Conservation (phyloP, 2,797 vertebrate species). For the Enteromius viviparus region DNA sequence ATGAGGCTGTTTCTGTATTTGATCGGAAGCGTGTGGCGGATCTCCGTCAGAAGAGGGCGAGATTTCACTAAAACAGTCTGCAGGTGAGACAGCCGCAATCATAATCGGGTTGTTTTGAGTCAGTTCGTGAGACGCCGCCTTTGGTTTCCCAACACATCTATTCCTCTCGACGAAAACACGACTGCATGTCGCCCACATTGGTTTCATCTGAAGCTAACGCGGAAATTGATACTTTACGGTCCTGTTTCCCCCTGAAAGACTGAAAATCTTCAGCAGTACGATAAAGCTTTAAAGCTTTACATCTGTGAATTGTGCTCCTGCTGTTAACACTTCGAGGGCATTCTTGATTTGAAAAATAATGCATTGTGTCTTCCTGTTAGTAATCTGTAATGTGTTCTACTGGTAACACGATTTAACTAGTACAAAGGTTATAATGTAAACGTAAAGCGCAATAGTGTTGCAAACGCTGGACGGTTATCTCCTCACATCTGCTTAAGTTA, state of each 20-base stretch:
- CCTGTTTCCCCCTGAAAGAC: background rate
- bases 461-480: background rate
- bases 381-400: background rate
- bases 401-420: too few relatives aligned
- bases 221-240: background rate
- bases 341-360: background rate
- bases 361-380: background rate
- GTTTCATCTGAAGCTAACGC: background rate
- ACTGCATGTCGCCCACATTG: background rate
- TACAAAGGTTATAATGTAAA: too few relatives aligned
- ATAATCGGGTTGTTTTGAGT: background rate
- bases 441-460: background rate
- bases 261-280: background rate
- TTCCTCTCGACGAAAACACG: background rate
- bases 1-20: background rate
- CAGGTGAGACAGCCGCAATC: slow-evolving; percentile 2
- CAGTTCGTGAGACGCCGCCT: background rate
- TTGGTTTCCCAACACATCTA: background rate
- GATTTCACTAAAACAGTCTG: background rate
- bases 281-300: background rate
- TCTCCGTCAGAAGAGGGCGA: slow-evolving; percentile 6
- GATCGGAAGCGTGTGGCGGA: background rate
- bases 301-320: background rate
- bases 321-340: background rate
- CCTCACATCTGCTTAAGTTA: background rate